These are phyloP conservation scores for Coleophora deauratella DNA, from an alignment of 2,888 invertebrate species.

Conservation along the genomic window DNA sequence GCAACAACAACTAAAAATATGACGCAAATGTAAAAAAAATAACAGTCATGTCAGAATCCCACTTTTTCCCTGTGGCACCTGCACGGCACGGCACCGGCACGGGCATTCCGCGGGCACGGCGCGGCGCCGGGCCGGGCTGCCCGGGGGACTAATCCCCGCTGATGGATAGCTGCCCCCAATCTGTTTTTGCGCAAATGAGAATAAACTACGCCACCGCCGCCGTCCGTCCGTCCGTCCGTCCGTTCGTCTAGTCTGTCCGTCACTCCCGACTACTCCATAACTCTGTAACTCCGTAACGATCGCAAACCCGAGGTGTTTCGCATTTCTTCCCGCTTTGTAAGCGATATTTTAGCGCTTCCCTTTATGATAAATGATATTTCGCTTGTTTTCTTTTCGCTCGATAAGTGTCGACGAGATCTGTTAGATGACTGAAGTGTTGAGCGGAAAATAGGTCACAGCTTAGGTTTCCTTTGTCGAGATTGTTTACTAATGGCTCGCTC, in stretches of 20 bases:
- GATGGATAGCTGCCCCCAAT: constrained; percentile 45
- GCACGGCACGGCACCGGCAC: not conserved
- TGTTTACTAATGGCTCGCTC: no score
- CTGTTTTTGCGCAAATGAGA: constrained; percentile 49
- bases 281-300: constrained; percentile 5
- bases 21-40: no score
- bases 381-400: constrained; percentile 4
- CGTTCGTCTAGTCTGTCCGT: constrained; percentile 8
- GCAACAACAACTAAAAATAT: no score
- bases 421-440: no score
- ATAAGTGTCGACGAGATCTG: not conserved
- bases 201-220: constrained; percentile 37
- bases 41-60: no score
- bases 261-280: not conserved
- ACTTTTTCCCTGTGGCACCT: no score
- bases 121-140: constrained; percentile 5
- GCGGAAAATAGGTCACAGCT: no score
- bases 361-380: not conserved
- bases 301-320: constrained; percentile 1
- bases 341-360: not conserved
- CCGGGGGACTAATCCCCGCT: constrained; percentile 37
- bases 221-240: constrained; percentile 13
- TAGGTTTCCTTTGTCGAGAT: no score
- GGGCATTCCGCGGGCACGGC: constrained; percentile 14
- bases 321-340: not conserved